Percentiles rank a stretch among this genome's conserved stretches.
Conservation (phyloP, 2,797 vertebrate genomes). For the Gymnodraco acuticeps region DNA sequence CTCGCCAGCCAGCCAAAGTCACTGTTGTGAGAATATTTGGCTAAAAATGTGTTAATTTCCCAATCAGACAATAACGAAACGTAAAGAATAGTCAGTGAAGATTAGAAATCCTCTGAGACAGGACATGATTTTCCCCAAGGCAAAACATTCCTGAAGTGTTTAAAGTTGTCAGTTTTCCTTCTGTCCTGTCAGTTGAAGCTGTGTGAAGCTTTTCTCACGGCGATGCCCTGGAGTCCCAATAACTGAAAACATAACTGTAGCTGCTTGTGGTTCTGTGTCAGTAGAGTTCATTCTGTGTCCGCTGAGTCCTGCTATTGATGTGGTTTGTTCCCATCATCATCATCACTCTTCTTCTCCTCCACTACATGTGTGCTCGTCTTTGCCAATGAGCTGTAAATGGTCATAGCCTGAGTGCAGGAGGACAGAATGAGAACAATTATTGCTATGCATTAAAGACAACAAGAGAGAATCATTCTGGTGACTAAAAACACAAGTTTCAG, state of each 20-base stretch:
- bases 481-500: no score
- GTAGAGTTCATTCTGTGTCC: conserved; percentile 39
- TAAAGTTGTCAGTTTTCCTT: conserved; percentile 6
- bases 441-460: no score
- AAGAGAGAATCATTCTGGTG: neutral
- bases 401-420: conserved; percentile 73
- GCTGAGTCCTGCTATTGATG: conserved; percentile 45
- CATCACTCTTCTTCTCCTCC: conserved; percentile 28
- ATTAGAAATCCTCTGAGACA: conserved; percentile 25
- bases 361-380: conserved; percentile 44
- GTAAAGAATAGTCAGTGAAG: conserved; percentile 17
- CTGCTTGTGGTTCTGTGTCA: conserved; percentile 21
- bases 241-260: conserved; percentile 24
- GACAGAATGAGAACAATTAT: neutral
- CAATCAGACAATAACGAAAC: conserved; percentile 22
- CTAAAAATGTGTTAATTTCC: conserved; percentile 6
- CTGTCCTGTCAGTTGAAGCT: conserved; percentile 6
- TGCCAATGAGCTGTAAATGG: conserved; percentile 75
- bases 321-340: neutral
- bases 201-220: neutral
- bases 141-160: conserved; percentile 9
- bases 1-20: conserved; percentile 1
- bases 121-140: conserved; percentile 8
- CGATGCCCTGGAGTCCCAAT: neutral
- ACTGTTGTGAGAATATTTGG: conserved; percentile 5